Percentiles rank a stretch among this genome's conserved stretches.
These are phyloP conservation scores for Ceratitis capitata DNA, from an alignment of 1,140 invertebrate genomes.

Conservation along the genomic window DNA sequence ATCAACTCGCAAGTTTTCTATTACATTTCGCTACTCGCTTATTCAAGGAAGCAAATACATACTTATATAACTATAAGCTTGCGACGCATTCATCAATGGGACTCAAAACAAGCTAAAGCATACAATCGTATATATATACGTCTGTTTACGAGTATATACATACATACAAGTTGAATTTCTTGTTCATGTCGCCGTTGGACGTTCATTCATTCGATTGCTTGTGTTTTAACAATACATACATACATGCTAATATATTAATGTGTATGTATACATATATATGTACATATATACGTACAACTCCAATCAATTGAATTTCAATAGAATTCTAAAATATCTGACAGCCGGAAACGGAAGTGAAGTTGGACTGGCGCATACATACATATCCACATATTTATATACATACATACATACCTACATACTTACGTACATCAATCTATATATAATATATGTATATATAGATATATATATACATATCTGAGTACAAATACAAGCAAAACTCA, in stretches of 20 bases:
- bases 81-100: neutral
- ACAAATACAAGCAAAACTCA: neutral
- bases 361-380: neutral
- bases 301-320: slow-evolving; percentile 36
- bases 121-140: neutral
- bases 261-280: too few species aligned
- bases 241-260: too few species aligned
- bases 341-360: slow-evolving; percentile 27
- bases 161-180: neutral
- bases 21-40: neutral
- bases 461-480: neutral
- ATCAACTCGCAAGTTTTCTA: neutral
- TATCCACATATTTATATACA: neutral
- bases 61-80: neutral
- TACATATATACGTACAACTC: neutral
- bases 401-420: neutral
- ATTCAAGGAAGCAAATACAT: neutral
- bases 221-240: too few species aligned
- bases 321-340: slow-evolving; percentile 34
- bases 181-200: neutral
- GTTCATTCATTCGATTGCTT: neutral
- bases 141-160: neutral
- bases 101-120: neutral
- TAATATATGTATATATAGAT: neutral
- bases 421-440: too few species aligned